phyloP scores from a whole-genome alignment of 2,113 vertebrate species.

The Raja brachyura region DNA sequence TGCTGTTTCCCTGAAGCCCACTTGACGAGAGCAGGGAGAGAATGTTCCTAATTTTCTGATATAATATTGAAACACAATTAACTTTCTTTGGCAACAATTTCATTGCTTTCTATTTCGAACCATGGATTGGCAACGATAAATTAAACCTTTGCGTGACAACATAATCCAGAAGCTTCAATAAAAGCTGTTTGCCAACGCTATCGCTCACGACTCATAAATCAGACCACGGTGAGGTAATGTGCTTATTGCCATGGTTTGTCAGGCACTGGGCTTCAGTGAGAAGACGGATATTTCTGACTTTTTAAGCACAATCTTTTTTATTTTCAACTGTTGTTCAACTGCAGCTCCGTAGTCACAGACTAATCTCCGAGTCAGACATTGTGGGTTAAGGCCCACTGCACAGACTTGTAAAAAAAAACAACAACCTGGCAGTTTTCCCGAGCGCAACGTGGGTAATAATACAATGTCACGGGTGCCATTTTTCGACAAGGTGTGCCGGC shows the following conservation, averaged over 20 bases:
- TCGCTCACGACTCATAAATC: slow-evolving; percentile 35
- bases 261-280: neutral
- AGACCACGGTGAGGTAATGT: slow-evolving; percentile 32
- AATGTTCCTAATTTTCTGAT: neutral
- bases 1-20: neutral
- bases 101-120: neutral
- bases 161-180: slow-evolving; percentile 27
- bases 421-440: too few species aligned
- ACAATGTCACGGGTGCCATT: too few species aligned
- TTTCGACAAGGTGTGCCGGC: too few species aligned
- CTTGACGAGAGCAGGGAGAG: neutral
- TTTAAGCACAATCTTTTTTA: neutral
- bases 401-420: too few species aligned
- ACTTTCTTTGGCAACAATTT: neutral
- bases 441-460: too few species aligned
- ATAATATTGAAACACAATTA: neutral
- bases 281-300: neutral
- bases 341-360: too few species aligned
- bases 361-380: too few species aligned
- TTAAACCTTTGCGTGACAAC: slow-evolving; percentile 36
- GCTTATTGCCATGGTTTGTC: slow-evolving; percentile 17
- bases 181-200: slow-evolving; percentile 32
- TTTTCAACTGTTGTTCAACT: too few species aligned
- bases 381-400: too few species aligned
- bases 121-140: slow-evolving; percentile 29